phyloP scores from a whole-genome alignment of 2,113 vertebrate genomes.

The Tychaedon coryphoeus region DNA sequence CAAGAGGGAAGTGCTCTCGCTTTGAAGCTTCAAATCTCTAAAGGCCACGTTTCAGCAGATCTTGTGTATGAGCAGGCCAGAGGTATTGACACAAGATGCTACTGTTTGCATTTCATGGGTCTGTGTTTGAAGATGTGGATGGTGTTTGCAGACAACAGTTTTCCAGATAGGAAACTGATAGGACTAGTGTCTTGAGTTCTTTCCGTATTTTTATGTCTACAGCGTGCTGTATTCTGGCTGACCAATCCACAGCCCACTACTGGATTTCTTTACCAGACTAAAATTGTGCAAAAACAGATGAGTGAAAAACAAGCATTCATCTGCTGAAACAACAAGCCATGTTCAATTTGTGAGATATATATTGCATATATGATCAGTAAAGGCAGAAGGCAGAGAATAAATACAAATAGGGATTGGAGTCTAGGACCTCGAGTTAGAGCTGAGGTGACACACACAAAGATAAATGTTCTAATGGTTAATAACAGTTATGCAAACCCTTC shows the following conservation, averaged over 20 bases:
- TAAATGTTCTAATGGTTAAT: not conserved
- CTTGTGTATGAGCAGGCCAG: not conserved
- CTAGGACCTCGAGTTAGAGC: not conserved
- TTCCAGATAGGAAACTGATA: not conserved
- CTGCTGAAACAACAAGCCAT: not conserved
- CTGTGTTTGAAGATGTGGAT: slow-evolving; percentile 30
- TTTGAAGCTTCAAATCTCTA: not conserved
- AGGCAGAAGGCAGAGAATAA: not conserved
- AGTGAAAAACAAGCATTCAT: not conserved
- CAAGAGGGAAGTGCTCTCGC: not conserved
- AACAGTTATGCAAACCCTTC: not conserved
- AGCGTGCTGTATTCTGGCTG: not conserved
- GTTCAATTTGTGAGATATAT: not conserved
- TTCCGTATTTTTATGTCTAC: slow-evolving; percentile 33
- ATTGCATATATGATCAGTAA: not conserved
- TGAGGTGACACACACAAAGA: not conserved
- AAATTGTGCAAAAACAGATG: not conserved
- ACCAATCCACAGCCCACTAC: not conserved
- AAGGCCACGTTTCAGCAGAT: not conserved
- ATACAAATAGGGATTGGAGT: not conserved
- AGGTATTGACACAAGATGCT: slow-evolving; percentile 28
- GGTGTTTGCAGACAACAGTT: slow-evolving; percentile 50
- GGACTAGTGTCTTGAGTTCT: slow-evolving; percentile 17
- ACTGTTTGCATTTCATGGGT: slow-evolving; percentile 3
- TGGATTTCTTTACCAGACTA: slow-evolving; percentile 50